phyloP scores from a whole-genome alignment of 2,113 vertebrate genomes.

The Labeo rohita region DNA sequence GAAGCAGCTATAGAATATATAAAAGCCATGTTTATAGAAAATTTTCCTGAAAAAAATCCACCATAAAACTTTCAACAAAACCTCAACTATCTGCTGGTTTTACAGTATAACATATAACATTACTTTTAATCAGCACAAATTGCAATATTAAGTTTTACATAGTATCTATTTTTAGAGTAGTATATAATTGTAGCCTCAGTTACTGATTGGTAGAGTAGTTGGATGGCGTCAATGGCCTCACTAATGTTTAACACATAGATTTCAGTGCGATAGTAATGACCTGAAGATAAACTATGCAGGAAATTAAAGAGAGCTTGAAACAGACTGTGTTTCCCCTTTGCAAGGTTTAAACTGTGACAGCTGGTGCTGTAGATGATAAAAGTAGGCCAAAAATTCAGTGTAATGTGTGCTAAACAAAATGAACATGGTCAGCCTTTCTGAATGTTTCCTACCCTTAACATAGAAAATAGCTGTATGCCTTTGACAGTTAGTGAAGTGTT shows the following conservation, averaged over 20 bases:
- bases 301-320: not conserved
- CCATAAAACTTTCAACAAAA: not conserved
- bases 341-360: not conserved
- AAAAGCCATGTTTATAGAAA: not conserved
- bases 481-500: not conserved
- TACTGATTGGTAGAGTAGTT: not conserved
- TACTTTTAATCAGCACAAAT: not conserved
- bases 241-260: not conserved
- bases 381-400: not conserved
- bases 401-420: constrained; percentile 23
- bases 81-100: not conserved
- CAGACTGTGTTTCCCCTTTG: not conserved
- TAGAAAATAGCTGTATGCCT: not conserved
- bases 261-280: not conserved
- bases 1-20: not conserved
- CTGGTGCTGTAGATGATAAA: not conserved
- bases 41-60: not conserved
- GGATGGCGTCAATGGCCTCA: not conserved
- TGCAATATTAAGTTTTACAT: not conserved
- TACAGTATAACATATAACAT: not conserved
- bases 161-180: not conserved
- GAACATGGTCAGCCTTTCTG: not conserved
- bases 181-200: not conserved
- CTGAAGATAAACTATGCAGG: not conserved
- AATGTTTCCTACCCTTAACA: not conserved